These are phyloP conservation scores for Leptothorax acervorum DNA, from an alignment of 2,888 invertebrate species.

Conservation along the genomic window DNA sequence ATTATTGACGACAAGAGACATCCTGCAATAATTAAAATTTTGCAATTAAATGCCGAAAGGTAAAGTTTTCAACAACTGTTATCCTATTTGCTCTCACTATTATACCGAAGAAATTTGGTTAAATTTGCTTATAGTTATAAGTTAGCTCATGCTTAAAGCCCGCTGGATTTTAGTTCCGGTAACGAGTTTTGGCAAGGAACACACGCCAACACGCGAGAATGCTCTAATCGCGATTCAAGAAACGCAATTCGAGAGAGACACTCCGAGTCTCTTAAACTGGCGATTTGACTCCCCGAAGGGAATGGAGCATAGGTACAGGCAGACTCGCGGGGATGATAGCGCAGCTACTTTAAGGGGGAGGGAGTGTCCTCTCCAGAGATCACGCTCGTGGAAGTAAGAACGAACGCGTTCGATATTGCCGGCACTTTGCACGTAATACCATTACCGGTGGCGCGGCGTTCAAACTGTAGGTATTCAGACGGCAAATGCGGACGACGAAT, in stretches of 20 bases:
- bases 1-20: not conserved
- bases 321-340: not conserved
- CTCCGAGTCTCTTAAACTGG: conserved; percentile 26
- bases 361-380: not conserved
- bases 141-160: not conserved
- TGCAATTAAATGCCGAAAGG: not conserved
- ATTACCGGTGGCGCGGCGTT: conserved; percentile 29
- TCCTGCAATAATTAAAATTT: not conserved
- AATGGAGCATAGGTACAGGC: not conserved
- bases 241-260: not conserved
- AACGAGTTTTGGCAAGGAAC: not conserved
- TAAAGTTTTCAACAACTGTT: no score
- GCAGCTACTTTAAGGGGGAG: no score
- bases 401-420: conserved; percentile 45
- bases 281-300: conserved; percentile 23
- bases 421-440: conserved; percentile 59
- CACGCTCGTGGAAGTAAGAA: conserved; percentile 39
- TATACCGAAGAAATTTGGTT: not conserved
- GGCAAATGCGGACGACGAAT: conserved; percentile 30
- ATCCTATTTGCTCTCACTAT: not conserved
- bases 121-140: not conserved
- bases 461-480: conserved; percentile 37
- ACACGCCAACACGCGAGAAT: not conserved
- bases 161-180: not conserved
- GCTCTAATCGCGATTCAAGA: conserved; percentile 12